phyloP scores from a whole-genome alignment of 2,113 vertebrate species.

The Phalacrocorax brasilianus region DNA sequence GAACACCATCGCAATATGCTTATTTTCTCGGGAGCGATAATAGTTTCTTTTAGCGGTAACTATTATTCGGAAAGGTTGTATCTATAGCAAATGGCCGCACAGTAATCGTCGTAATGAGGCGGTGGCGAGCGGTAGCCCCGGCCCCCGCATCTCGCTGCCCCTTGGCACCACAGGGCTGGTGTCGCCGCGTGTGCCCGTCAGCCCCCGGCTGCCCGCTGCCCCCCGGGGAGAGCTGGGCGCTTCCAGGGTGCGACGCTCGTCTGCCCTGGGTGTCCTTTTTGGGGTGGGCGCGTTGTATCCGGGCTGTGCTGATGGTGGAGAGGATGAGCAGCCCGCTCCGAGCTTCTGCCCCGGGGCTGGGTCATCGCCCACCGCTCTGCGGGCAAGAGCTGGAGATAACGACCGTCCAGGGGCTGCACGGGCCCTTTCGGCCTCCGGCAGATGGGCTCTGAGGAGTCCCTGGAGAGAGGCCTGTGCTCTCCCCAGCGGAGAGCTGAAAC shows the following conservation, averaged over 20 bases:
- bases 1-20: not conserved
- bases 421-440: fast-evolving
- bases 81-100: not conserved
- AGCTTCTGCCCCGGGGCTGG: not conserved
- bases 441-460: not conserved
- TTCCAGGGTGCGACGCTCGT: fast-evolving
- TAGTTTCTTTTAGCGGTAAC: not conserved
- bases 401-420: fast-evolving
- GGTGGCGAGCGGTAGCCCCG: not conserved
- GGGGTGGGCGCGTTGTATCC: not conserved
- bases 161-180: fast-evolving
- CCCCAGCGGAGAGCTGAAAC: not conserved
- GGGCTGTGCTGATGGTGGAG: not conserved
- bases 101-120: not conserved
- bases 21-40: not conserved
- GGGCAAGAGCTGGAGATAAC: fast-evolving
- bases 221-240: not conserved
- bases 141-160: not conserved
- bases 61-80: not conserved
- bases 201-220: not conserved
- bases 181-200: fast-evolving
- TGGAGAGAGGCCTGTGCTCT: not conserved
- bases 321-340: not conserved
- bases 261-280: not conserved
- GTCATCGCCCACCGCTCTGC: not conserved